Base-by-base conservation (phyloP, 1,140 invertebrate species). In the Anoplophora glabripennis region DNA sequence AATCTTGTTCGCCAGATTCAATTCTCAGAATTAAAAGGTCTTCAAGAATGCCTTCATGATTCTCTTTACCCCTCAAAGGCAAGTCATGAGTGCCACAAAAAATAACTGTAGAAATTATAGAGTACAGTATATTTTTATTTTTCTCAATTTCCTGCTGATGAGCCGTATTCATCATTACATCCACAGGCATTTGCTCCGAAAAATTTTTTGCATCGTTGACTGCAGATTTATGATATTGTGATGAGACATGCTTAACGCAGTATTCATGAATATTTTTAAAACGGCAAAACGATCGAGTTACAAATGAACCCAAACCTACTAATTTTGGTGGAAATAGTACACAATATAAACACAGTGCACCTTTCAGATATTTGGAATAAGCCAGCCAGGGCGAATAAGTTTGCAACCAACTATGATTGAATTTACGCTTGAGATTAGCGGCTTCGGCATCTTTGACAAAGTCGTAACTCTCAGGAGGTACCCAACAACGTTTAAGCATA, bases 401-500 rank as follows among this genome's bases (percentile, higher is more conserved):
- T 9, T 49, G 28, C 35, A 53, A 37, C 46, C 41, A 52, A n/a
- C 28, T 14, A 44, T 56, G n/a, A 21, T 45, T 47, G n/a, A 35
- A 21, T 52, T 55, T 41, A 7, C n/a, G 17, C 17, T 48, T 48
- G 17, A 48, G 10, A 21, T 28, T 14, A n/a, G n/a, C n/a, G n/a
- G n/a, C n/a, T 45, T 45, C 12, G 17, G 46, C 17, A 48, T 48
- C 46, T 7, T 11, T 18, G 14, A 7, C 17, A 48, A 48, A 48
- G 28, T 48, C 46, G 28, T 48, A 48, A 12, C n/a, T 18, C 28
- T 11, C 28, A 34, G 46, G 12, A 7, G 46, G 17, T 10, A 34
- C 17, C 46, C n/a, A 42, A n/a, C n/a, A n/a, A n/a, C n/a, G n/a
- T n/a, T n/a, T n/a, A n/a, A n/a, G n/a, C n/a, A n/a, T n/a, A n/a